phyloP scores from a whole-genome alignment of 2,797 vertebrate genomes.

The Tauraco hartlaubi region DNA sequence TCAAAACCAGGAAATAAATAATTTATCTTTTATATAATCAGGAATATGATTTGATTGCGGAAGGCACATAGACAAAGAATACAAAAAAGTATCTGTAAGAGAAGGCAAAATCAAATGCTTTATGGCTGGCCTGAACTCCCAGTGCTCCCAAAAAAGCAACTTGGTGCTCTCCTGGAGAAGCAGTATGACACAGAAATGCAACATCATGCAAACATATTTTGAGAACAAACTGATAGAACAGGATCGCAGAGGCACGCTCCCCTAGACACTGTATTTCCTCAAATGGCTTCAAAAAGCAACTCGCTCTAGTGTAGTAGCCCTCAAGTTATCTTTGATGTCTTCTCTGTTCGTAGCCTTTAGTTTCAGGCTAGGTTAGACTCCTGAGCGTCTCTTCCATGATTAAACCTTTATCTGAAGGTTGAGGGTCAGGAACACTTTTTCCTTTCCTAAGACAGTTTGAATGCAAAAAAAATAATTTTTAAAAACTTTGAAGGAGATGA shows the following conservation, averaged over 20 bases:
- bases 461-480: neutral
- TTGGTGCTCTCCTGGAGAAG: neutral
- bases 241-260: neutral
- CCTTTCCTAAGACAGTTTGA: neutral
- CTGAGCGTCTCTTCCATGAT: neutral
- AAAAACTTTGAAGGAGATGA: neutral
- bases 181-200: neutral
- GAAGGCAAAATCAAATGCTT: neutral
- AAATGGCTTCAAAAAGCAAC: neutral
- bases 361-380: neutral
- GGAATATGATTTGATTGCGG: neutral
- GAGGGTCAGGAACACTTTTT: neutral
- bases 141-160: too few species aligned
- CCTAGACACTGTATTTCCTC: neutral
- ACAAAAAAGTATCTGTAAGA: neutral
- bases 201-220: neutral
- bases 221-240: neutral
- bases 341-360: neutral
- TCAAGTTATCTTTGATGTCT: neutral
- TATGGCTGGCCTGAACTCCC: neutral
- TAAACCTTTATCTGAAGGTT: neutral
- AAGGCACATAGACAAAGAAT: neutral
- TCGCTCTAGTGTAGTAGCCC: neutral
- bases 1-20: neutral
- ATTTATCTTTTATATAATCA: neutral